Conservation (phyloP, 2,888 invertebrate species). For the Oegoconia quadripuncta region DNA sequence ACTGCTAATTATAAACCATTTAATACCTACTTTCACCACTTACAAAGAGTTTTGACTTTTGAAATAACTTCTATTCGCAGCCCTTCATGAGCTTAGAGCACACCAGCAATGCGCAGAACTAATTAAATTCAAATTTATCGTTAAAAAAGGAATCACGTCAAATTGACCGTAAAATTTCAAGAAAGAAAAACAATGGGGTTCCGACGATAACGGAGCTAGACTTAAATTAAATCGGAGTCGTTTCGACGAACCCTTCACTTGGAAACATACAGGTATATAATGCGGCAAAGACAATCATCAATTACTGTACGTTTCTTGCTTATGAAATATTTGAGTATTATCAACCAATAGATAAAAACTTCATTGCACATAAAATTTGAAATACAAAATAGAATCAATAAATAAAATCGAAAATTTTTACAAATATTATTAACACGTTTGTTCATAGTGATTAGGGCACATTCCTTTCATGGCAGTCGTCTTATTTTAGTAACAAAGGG, state of each 20-base stretch:
- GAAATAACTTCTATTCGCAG: not conserved
- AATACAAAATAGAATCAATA: too few species aligned
- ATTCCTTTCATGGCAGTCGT: too few species aligned
- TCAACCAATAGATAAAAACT: too few species aligned
- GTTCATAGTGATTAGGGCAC: too few species aligned
- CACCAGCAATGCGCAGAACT: constrained; percentile 55
- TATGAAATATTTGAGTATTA: too few species aligned
- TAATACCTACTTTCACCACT: too few species aligned
- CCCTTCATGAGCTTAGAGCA: not conserved
- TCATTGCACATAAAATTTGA: too few species aligned
- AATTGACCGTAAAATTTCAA: constrained; percentile 77
- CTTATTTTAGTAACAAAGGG: too few species aligned
- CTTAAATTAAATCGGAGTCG: constrained; percentile 76
- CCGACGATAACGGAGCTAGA: constrained; percentile 69
- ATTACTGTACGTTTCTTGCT: too few species aligned
- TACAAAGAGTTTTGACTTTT: not conserved
- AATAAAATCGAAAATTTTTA: too few species aligned
- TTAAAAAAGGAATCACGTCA: constrained; percentile 72
- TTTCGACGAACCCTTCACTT: constrained; percentile 71
- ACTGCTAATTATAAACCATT: too few species aligned
- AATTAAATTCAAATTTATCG: constrained; percentile 76
- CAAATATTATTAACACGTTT: too few species aligned
- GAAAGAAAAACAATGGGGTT: constrained; percentile 77
- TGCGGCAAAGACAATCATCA: constrained; percentile 4
- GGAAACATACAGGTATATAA: constrained; percentile 35